Conservation (phyloP, 2,888 invertebrate genomes). For the Xestia c-nigrum region DNA sequence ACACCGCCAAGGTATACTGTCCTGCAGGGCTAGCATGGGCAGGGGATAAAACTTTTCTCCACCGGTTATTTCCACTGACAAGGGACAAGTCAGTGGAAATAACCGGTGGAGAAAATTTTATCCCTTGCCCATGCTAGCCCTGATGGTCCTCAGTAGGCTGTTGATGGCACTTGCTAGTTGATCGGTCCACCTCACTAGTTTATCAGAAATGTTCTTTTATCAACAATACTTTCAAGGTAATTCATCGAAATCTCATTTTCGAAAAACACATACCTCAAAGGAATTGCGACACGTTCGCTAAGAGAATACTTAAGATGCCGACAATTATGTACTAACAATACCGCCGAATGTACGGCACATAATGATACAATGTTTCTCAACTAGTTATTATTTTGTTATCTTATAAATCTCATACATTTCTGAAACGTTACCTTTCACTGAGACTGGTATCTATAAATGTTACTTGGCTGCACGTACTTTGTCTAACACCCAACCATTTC, state of each 20-base stretch:
- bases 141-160: too few species aligned
- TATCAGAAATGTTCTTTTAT: background rate
- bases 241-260: conserved; percentile 32
- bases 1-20: too few species aligned
- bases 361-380: conserved; percentile 68
- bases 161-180: background rate
- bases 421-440: conserved; percentile 71
- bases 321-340: conserved; percentile 68
- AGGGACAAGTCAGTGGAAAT: too few species aligned
- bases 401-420: conserved; percentile 69
- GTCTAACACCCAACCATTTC: too few species aligned
- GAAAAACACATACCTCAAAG: conserved; percentile 23
- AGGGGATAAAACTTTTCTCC: too few species aligned
- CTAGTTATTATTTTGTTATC: conserved; percentile 69
- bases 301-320: conserved; percentile 59
- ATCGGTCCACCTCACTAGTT: background rate
- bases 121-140: too few species aligned
- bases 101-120: too few species aligned
- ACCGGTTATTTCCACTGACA: too few species aligned
- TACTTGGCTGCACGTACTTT: background rate
- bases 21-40: too few species aligned
- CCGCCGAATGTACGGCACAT: conserved; percentile 57
- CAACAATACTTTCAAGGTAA: conserved; percentile 24
- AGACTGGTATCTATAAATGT: conserved; percentile 21
- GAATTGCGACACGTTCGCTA: conserved; percentile 46